phyloP scores from a whole-genome alignment of 2,113 vertebrate genomes.

The Sarotherodon lohbergeri region DNA sequence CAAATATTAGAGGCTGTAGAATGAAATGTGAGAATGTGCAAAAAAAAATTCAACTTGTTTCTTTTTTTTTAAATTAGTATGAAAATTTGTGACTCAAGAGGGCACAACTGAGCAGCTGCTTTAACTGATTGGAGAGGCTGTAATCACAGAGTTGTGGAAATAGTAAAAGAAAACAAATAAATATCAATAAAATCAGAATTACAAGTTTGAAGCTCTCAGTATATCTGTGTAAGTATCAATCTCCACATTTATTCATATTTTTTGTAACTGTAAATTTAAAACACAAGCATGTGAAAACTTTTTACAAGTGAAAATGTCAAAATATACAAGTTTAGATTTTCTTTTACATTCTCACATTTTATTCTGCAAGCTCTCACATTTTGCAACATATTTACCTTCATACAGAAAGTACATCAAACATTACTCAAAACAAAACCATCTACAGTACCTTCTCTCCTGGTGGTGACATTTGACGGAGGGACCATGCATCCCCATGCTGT shows the following conservation, averaged over 20 bases:
- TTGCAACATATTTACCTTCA: neutral
- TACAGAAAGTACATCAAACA: neutral
- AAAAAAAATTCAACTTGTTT: neutral
- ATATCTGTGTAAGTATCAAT: neutral
- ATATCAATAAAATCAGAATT: neutral
- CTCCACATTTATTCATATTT: neutral
- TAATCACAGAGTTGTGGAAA: neutral
- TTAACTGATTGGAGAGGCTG: neutral
- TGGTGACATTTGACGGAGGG: neutral
- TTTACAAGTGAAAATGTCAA: neutral
- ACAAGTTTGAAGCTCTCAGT: neutral
- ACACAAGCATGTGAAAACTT: neutral
- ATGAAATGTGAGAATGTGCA: neutral
- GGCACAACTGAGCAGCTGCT: neutral
- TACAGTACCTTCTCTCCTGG: neutral
- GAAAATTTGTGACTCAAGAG: neutral
- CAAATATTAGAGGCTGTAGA: neutral
- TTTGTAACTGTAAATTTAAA: neutral
- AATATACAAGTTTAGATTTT: neutral
- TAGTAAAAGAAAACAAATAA: neutral
- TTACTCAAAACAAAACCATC: neutral
- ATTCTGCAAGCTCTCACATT: neutral
- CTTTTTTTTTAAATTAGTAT: neutral
- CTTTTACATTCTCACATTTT: neutral
- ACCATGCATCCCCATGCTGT: neutral